Evolutionary conservation across 2,797 vertebrate genomes (phyloP), one percentile per base, ranked within the genome.

Genomic region (Ctenopoma kingsleyae): DNA sequence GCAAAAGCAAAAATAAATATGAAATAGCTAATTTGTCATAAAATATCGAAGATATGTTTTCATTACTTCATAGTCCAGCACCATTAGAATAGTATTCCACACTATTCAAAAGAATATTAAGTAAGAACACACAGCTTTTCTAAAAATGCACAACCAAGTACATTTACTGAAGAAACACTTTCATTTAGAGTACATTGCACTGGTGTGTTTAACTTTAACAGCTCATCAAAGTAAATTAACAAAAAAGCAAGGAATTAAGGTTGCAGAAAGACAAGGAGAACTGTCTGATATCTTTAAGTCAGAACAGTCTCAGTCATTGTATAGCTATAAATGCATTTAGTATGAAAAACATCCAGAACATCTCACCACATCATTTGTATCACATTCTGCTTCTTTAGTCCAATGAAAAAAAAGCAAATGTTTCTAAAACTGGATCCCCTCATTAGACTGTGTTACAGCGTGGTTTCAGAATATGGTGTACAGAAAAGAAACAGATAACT

Each of bases 401-500:
- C 30, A 60, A 20, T 46, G 27, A 23, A 44, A 56, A 47, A 36
- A 27, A 27, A 27, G 25, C 23, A 47, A 9, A 47, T 35, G 10
- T 61, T 51, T 20, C 13, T 25, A 17, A 47, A 71, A 35, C 6
- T 17, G 20, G 15, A 66, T 1, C 19, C 25, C 32, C 50, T 66
- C 56, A 44, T 53, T 9, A 23, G 40, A 38, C 58, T 19, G 54
- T 17, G 8, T 77, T 61, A 61, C 12, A 58, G 17, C 4, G 55
- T 35, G 9, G n/a, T 62, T 67, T 53, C 36, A 55, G 41, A 59
- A 62, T 65, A 36, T 63, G 54, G 2, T 68, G 76, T 43, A 43
- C 27, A 67, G 32, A 38, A 55, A n/a, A 68, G 30, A 65, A 54
- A 38, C 23, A 13, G 17, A 71, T 76, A 77, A 67, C 5, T 27